Evolutionary conservation across 2,888 invertebrate genomes (phyloP), one percentile per base, ranked within the genome.

Genomic region (Yponomeuta plumbellus): DNA sequence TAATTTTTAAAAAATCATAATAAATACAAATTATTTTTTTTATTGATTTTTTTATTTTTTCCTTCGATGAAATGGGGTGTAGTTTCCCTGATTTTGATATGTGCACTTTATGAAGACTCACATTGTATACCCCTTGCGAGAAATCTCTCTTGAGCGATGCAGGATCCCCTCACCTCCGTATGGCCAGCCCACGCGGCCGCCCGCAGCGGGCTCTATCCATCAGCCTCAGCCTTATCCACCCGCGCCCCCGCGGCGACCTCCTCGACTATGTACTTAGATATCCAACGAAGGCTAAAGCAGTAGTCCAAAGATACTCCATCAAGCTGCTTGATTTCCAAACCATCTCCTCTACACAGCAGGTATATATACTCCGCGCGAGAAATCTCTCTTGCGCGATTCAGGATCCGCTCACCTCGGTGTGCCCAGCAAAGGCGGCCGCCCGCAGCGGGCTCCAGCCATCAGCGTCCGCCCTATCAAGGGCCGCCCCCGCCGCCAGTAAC

Each of bases 141-240:
- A 39, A 70, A 39, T 39, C 11, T 39, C 39, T 39, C 39, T 39
- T 11, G 39, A 5, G 39, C 39, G 39, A 39, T 39, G 39, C 39
- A 39, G 39, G 39, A 39, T 39, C 11, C 39, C 1, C 65, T 58
- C 79, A 94, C 94, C 91, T 96, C 96, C 1, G 96, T 95, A 77
- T 98, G 98, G 0, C 98, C 98, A 64, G 97, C 98, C 98, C 98
- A 98, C 13, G 98, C 97, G 22, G 98, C 97, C 4, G 98, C 97
- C 67, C 98, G 90, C 63, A 97, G 88, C 17, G 97, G 96, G 44
- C 97, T 97, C 98, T 97, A 97, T 44, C 97, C 97, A 77, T 97
- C 97, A 65, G 93, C 92, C 84, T 96, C 96, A 10, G 96, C 94
- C 76, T 95, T 95, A 84, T 96, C 95, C 0, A 94, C 94, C 76